Conservation (phyloP, 2,888 invertebrate species). For the Metopia argyrocephala region DNA sequence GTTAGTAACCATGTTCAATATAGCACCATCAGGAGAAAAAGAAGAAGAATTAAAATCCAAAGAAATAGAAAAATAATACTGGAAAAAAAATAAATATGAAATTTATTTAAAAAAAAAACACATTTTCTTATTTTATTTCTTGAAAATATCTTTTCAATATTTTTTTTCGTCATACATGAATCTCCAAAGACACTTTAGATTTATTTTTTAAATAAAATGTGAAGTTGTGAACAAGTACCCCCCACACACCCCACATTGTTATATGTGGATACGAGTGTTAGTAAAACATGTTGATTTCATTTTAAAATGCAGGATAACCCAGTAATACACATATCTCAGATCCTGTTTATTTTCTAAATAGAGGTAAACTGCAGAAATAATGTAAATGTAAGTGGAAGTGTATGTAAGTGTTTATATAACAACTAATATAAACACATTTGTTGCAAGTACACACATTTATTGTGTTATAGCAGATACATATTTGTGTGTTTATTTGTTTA, state of each 20-base stretch:
- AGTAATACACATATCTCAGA: too few species aligned
- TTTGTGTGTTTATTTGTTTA: background rate
- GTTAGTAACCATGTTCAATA: too few species aligned
- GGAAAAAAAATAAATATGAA: too few species aligned
- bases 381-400: background rate
- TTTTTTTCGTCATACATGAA: constrained; percentile 32
- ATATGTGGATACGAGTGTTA: background rate
- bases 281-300: background rate
- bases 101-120: too few species aligned
- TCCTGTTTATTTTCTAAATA: too few species aligned
- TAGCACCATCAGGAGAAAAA: too few species aligned
- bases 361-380: too few species aligned
- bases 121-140: background rate
- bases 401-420: background rate
- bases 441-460: background rate
- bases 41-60: too few species aligned
- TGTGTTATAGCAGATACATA: too few species aligned
- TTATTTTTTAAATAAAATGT: constrained; percentile 37
- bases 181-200: constrained; percentile 27
- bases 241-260: background rate
- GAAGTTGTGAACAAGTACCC: constrained; percentile 13
- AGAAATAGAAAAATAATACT: too few species aligned
- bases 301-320: too few species aligned
- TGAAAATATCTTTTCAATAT: background rate
- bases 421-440: constrained; percentile 6